Conservation (phyloP, 1,140 invertebrate species). For the Latrodectus geometricus region DNA sequence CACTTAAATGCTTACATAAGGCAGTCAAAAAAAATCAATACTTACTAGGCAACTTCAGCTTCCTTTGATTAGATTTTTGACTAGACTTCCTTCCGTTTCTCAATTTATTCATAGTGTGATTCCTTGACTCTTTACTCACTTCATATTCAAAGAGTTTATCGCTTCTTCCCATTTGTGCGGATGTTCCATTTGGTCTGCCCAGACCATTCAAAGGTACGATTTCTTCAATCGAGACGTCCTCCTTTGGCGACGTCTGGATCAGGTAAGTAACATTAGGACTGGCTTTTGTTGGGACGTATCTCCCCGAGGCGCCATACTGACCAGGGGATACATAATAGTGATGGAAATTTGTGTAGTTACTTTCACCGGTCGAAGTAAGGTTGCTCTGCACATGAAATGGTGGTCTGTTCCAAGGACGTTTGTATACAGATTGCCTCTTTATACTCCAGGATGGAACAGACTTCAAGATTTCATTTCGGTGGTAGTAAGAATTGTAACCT, state of each 20-base stretch:
- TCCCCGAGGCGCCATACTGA: no score
- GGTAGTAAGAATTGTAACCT: constrained; percentile 52
- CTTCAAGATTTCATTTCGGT: constrained; percentile 42
- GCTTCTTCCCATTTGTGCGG: background rate
- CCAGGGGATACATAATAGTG: no score
- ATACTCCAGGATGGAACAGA: constrained; percentile 55
- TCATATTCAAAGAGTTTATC: background rate
- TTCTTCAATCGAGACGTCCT: background rate
- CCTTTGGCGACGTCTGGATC: background rate
- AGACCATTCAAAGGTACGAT: background rate
- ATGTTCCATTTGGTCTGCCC: constrained; percentile 16
- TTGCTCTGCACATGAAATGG: background rate
- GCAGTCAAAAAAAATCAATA: background rate
- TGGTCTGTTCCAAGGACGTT: background rate
- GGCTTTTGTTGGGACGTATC: no score
- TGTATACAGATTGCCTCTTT: constrained; percentile 4
- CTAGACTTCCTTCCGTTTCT: no score
- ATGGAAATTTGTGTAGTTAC: background rate
- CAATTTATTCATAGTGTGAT: no score
- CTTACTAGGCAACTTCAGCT: background rate
- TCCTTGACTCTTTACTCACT: background rate
- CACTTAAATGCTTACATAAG: no score
- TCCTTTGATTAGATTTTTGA: background rate
- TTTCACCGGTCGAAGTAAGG: background rate
- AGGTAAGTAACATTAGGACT: background rate